Conservation (phyloP, 2,113 vertebrate species). For the Marmota monax region DNA sequence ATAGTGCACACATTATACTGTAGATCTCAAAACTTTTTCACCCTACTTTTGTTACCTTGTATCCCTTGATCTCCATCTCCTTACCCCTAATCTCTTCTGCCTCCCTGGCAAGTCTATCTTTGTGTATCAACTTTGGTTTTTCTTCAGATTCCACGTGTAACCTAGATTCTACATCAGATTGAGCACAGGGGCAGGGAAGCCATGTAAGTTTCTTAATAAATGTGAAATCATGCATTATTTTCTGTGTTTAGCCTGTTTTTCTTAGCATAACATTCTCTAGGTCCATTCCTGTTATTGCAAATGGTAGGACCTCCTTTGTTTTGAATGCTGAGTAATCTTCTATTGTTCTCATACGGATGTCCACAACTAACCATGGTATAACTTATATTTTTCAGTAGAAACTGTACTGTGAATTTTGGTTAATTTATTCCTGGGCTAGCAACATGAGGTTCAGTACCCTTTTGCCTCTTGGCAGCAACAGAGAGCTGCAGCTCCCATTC, state of each 20-base stretch:
- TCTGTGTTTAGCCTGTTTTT: background rate
- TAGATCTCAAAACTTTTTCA: background rate
- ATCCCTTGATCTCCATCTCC: no score
- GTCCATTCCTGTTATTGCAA: background rate
- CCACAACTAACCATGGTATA: background rate
- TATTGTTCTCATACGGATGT: background rate
- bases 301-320: background rate
- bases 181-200: no score
- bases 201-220: no score
- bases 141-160: background rate
- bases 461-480: background rate
- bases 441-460: background rate
- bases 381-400: background rate
- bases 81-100: no score
- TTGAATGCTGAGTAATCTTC: background rate
- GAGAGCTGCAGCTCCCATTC: background rate
- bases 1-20: background rate
- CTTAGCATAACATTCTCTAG: background rate
- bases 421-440: background rate
- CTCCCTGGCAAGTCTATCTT: background rate
- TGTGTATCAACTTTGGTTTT: background rate
- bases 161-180: no score
- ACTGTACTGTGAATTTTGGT: background rate
- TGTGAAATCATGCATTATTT: background rate
- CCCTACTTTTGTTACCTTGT: background rate